Percentiles rank a stretch among this genome's conserved stretches.
Conservation (phyloP, 2,888 invertebrate species). For the Drosophila paranaensis region DNA sequence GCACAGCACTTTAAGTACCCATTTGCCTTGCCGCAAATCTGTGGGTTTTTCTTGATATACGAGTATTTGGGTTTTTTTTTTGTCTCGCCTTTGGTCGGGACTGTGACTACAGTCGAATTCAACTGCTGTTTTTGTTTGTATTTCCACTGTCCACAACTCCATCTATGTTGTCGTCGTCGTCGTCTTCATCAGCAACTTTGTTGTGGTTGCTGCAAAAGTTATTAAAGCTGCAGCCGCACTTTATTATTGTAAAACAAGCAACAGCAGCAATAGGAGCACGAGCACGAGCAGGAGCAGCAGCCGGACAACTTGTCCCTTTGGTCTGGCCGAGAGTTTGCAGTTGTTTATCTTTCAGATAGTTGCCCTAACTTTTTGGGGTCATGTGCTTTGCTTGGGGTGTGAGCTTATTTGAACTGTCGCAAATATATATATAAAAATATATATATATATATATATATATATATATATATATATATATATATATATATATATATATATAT, state of each 20-base stretch:
- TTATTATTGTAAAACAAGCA: slow-evolving; percentile 72
- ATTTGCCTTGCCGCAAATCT: slow-evolving; percentile 16
- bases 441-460: neutral
- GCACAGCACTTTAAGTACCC: slow-evolving; percentile 1
- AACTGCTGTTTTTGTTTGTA: slow-evolving; percentile 22
- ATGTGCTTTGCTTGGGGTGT: slow-evolving; percentile 19
- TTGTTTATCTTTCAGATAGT: slow-evolving; percentile 74
- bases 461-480: neutral
- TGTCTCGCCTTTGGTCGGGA: slow-evolving; percentile 25
- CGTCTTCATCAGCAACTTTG: slow-evolving; percentile 54
- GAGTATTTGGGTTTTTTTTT: neutral
- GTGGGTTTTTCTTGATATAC: slow-evolving; percentile 10
- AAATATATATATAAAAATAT: neutral
- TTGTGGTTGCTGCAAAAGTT: slow-evolving; percentile 61
- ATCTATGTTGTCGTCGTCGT: slow-evolving; percentile 26
- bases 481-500: neutral
- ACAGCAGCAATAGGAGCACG: slow-evolving; percentile 11
- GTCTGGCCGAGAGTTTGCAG: slow-evolving; percentile 30
- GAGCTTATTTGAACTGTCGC: slow-evolving; percentile 23
- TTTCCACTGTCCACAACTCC: slow-evolving; percentile 11
- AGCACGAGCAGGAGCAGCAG: slow-evolving; percentile 21
- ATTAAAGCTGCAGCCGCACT: slow-evolving; percentile 75
- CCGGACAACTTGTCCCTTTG: slow-evolving; percentile 50
- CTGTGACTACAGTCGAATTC: slow-evolving; percentile 17
- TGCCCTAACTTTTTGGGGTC: slow-evolving; percentile 44